These are phyloP conservation scores for Aythya baeri DNA, from an alignment of 2,113 vertebrate genomes.

Conservation along the genomic window DNA sequence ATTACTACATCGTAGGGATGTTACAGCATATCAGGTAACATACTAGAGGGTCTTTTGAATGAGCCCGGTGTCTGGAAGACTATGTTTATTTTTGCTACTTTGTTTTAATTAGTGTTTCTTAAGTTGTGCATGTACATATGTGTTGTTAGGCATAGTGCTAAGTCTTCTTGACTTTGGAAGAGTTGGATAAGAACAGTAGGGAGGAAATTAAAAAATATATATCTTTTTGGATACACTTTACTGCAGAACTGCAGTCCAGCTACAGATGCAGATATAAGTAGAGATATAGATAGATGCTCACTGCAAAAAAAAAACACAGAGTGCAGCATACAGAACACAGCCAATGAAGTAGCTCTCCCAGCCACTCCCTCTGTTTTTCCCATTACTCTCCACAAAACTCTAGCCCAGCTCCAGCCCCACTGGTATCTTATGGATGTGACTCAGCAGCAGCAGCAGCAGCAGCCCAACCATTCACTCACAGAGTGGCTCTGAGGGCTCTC, in stretches of 20 bases:
- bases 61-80: not conserved
- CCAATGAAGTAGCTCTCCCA: not conserved
- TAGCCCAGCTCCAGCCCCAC: not conserved
- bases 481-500: not conserved
- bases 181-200: not conserved
- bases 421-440: not conserved
- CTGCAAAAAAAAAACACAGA: not conserved
- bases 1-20: not conserved
- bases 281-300: not conserved
- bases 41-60: not conserved
- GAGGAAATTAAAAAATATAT: not conserved
- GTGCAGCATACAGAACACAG: not conserved
- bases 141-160: not conserved
- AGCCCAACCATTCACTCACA: rapidly evolving
- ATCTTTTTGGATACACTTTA: not conserved
- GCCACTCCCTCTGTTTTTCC: not conserved
- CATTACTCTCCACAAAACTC: not conserved
- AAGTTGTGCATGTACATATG: not conserved
- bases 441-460: not conserved
- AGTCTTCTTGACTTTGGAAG: not conserved
- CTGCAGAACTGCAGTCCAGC: not conserved
- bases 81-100: not conserved
- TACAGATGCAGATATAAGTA: not conserved
- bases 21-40: not conserved
- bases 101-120: not conserved